phyloP scores from a whole-genome alignment of 2,888 invertebrate genomes.

The Leptopilina drosophilae region DNA sequence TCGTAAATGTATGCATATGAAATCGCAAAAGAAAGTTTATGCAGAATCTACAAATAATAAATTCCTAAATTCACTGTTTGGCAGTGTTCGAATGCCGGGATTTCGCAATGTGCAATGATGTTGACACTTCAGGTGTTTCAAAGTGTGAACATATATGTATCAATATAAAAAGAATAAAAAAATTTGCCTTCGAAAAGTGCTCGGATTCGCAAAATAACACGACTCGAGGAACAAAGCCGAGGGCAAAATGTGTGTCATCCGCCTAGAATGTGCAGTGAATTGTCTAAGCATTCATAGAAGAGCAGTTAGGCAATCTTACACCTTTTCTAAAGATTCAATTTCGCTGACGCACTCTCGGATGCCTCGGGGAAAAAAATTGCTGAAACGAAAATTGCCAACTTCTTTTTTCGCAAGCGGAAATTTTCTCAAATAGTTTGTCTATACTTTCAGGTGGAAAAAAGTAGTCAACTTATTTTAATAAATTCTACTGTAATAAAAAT shows the following conservation, averaged over 20 bases:
- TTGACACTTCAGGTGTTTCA: constrained; percentile 48
- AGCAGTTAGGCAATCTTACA: constrained; percentile 68
- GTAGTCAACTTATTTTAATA: too few species aligned
- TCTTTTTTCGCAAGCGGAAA: not conserved
- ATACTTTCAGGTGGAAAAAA: too few species aligned
- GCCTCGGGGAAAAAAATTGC: constrained; percentile 27
- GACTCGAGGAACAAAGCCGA: constrained; percentile 45
- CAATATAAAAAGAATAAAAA: constrained; percentile 32
- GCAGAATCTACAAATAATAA: constrained; percentile 50
- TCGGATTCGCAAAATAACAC: constrained; percentile 61
- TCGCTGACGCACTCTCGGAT: constrained; percentile 50
- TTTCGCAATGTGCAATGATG: constrained; percentile 54
- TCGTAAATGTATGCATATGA: constrained; percentile 15
- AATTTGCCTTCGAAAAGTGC: constrained; percentile 62
- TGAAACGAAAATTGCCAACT: not conserved
- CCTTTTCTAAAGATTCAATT: constrained; percentile 54
- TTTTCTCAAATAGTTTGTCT: too few species aligned
- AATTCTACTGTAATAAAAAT: too few species aligned
- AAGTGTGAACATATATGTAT: constrained; percentile 47
- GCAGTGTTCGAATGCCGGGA: constrained; percentile 52
- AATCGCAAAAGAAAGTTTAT: constrained; percentile 34
- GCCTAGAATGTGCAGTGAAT: constrained; percentile 66
- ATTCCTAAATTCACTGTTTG: constrained; percentile 52
- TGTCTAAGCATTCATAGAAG: constrained; percentile 67
- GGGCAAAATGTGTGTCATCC: constrained; percentile 63